phyloP scores from a whole-genome alignment of 2,797 vertebrate species.

The Chrysocyon brachyurus region DNA sequence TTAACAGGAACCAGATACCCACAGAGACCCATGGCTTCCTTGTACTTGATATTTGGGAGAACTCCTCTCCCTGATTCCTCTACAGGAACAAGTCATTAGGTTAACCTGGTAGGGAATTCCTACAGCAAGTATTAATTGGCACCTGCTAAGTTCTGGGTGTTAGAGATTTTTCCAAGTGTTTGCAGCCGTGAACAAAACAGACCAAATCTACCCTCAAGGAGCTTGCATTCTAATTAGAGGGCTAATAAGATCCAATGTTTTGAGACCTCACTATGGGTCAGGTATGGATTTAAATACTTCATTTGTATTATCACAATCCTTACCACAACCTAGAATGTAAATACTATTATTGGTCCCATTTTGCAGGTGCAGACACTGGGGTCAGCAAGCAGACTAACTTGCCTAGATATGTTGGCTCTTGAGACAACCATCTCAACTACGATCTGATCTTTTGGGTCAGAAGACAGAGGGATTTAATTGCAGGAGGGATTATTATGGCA shows the following conservation, averaged over 20 bases:
- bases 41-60: not conserved
- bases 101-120: not conserved
- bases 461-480: not conserved
- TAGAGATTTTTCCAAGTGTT: not conserved
- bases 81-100: not conserved
- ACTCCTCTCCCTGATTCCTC: not conserved
- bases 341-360: not conserved
- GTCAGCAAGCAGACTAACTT: not conserved
- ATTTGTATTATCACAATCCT: not conserved
- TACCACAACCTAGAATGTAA: not conserved
- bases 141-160: not conserved
- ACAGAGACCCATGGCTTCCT: not conserved
- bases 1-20: not conserved
- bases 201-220: not conserved
- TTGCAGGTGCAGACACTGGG: constrained; percentile 21
- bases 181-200: not conserved
- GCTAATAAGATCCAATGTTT: not conserved
- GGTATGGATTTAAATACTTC: not conserved
- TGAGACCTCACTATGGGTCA: not conserved
- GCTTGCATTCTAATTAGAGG: not conserved
- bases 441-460: not conserved
- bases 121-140: not conserved
- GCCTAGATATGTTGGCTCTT: not conserved
- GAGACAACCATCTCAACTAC: not conserved
- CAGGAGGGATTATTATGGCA: not conserved